These are phyloP conservation scores for Calosoma granatense DNA, from an alignment of 1,140 invertebrate species.

Conservation along the genomic window DNA sequence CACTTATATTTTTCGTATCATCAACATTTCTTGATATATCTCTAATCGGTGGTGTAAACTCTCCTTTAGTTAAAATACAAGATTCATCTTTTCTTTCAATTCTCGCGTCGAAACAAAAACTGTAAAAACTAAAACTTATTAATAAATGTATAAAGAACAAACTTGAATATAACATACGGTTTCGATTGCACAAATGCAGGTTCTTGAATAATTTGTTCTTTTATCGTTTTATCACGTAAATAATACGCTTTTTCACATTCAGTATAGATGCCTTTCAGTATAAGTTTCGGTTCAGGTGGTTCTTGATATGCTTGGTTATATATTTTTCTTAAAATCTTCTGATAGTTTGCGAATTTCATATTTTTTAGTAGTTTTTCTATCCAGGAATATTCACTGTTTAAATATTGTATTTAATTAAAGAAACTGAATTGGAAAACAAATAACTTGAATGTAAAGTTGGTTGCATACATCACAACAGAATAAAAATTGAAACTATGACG, in stretches of 20 bases:
- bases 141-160: neutral
- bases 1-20: neutral
- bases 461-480: no score
- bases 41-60: neutral
- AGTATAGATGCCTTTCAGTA: neutral
- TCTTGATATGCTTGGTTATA: neutral
- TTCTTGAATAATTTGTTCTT: neutral
- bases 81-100: neutral
- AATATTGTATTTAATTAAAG: neutral
- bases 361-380: neutral
- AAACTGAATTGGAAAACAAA: neutral
- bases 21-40: neutral
- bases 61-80: neutral
- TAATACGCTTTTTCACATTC: constrained; percentile 1
- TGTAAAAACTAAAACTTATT: neutral
- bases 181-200: neutral
- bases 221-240: neutral
- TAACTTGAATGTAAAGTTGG: no score
- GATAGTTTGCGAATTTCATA: neutral
- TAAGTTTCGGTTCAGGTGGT: neutral
- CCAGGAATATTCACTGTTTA: neutral
- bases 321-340: neutral
- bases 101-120: neutral
- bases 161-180: neutral
- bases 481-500: no score